A percentile compares a stretch with the other conserved stretches of the same genome.
Evolutionary conservation across 1,140 invertebrate genomes (phyloP).

Genomic region (Acromyrmex charruanus): DNA sequence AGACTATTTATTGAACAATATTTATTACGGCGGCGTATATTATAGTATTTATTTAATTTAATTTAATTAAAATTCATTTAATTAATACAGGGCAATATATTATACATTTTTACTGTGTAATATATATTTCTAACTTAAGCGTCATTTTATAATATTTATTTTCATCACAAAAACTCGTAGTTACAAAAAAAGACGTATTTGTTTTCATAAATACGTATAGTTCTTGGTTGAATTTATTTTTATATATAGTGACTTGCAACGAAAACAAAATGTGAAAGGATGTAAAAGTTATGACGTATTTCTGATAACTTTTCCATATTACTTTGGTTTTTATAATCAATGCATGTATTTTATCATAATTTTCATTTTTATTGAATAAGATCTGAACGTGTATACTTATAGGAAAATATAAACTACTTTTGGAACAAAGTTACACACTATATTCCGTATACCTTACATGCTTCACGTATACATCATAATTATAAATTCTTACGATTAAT

Average conservation of each 20-base stretch:
- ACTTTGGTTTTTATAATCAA: neutral
- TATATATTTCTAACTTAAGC: neutral
- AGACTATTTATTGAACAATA: constrained; percentile 6
- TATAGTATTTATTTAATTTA: constrained; percentile 9
- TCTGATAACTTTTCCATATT: neutral
- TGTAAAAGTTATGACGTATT: neutral
- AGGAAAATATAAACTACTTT: neutral
- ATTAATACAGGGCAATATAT: neutral
- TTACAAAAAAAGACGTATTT: neutral
- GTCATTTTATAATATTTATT: constrained; percentile 16
- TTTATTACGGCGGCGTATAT: neutral
- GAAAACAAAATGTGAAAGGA: neutral
- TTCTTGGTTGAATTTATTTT: neutral
- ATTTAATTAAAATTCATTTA: neutral
- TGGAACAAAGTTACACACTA: neutral
- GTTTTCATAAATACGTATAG: neutral
- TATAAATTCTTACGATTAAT: neutral
- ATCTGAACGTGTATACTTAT: neutral
- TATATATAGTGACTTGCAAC: constrained; percentile 16
- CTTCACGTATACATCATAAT: neutral
- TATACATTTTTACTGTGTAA: constrained; percentile 16
- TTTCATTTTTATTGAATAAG: constrained; percentile 5
- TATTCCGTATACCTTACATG: neutral
- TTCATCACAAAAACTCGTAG: neutral
- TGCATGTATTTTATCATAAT: neutral